Base-by-base conservation (phyloP, 2,113 vertebrate species). In the Brienomyrus brachyistius region DNA sequence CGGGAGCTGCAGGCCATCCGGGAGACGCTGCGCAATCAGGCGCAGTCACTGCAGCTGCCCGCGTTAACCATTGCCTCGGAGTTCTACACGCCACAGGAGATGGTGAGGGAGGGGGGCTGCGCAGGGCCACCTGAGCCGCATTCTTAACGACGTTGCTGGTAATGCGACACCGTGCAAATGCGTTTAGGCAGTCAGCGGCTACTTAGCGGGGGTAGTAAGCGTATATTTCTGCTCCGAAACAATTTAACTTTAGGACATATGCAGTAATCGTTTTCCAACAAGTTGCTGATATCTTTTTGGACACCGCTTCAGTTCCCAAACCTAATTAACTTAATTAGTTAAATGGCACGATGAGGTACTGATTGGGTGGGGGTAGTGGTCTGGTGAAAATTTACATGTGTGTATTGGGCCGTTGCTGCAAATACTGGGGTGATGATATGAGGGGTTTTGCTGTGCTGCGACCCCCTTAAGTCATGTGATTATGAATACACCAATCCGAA, bases 71-170 rank as follows among this genome's bases (percentile, higher is more conserved):
- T 98, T 0, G 97, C 97, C 45, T 96, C 97, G 0, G 98, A 98
- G 93, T 98, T 97, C 92, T 97, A 97, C 94, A 96, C 96, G 0
- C 95, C 96, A 0, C 94, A 97, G 83, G 98, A 98, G 92, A 97
- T 98, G 97, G 97, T 97, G 91, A 94, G 94, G 8, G 7, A 11
- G 3, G 62, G 27, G 35, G n/a, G 40, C 40, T 40, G 40, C 40
- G 40, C 40, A 2, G 1, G 40, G 40, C 40, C 23, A 6, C 70
- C 13, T 17, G 70, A 13, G 21, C 27, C 31, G 4, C 70, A 74
- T 35, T 74, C 9, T 77, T 15, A 15, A 31, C 51, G 19, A 3
- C 62, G 62, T 0, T 31, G 62, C 62, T 31, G 62, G 10, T 31
- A 70, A 31, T 31, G n/a, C 62, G 5, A 31, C n/a, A 13, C 62